phyloP scores from a whole-genome alignment of 2,113 vertebrate species.

The Toxotes chatareus region DNA sequence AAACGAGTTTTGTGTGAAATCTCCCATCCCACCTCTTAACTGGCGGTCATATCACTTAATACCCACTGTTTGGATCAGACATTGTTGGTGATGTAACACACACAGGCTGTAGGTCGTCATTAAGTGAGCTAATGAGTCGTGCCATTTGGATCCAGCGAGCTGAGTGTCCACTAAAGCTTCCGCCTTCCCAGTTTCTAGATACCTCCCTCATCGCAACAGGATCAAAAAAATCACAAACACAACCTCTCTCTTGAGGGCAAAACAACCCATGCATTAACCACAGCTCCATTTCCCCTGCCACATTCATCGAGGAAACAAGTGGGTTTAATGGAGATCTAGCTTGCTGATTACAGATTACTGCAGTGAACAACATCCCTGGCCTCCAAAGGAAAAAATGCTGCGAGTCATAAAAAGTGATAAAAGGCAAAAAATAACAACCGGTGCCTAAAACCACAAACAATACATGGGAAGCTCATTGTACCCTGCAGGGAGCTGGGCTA shows the following conservation, averaged over 20 bases:
- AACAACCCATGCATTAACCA: conserved; percentile 67
- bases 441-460: conserved; percentile 63
- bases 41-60: conserved; percentile 34
- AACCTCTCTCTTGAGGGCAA: conserved; percentile 37
- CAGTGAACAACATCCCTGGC: conserved; percentile 67
- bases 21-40: conserved; percentile 26
- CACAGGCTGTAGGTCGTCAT: conserved; percentile 40
- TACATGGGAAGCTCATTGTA: conserved; percentile 37
- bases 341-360: conserved; percentile 74
- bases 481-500: conserved; percentile 52
- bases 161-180: conserved; percentile 35
- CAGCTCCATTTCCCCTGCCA: conserved; percentile 68
- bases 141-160: conserved; percentile 42
- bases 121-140: conserved; percentile 65
- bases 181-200: conserved; percentile 16
- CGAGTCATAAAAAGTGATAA: conserved; percentile 69
- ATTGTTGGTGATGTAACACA: background rate
- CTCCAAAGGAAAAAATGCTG: conserved; percentile 49
- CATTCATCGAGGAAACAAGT: conserved; percentile 72
- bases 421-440: conserved; percentile 73
- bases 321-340: conserved; percentile 73
- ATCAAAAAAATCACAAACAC: conserved; percentile 35
- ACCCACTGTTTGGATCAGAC: conserved; percentile 39
- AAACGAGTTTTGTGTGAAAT: conserved; percentile 2
- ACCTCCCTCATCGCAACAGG: conserved; percentile 1